Evolutionary conservation across 2,888 invertebrate genomes (phyloP).

Genomic region (Nymphalis c-album): DNA sequence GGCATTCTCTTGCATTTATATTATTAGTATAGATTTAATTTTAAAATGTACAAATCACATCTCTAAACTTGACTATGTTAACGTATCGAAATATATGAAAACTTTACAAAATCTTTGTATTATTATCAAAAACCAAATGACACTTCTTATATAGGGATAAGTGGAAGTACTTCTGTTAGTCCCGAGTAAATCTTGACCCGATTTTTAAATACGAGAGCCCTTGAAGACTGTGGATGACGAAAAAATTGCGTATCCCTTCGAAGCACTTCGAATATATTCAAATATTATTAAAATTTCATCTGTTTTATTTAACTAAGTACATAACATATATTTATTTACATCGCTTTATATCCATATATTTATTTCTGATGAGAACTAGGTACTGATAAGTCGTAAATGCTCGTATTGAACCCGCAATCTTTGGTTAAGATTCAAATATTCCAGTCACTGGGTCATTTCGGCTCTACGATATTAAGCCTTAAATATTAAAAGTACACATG

Average conservation of each 20-base stretch:
- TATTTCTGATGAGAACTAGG: too few relatives aligned
- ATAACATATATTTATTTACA: background rate
- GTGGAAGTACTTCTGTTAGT: conserved; percentile 28
- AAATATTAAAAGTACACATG: too few relatives aligned
- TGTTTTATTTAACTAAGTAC: background rate
- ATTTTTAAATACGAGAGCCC: conserved; percentile 30
- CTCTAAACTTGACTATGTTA: background rate
- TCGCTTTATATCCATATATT: background rate
- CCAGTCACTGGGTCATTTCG: too few relatives aligned
- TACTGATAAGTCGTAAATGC: too few relatives aligned
- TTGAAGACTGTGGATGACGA: conserved; percentile 27
- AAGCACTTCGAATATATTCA: background rate
- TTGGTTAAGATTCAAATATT: too few relatives aligned
- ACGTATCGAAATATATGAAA: background rate
- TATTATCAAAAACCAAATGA: conserved; percentile 33
- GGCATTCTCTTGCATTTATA: too few relatives aligned
- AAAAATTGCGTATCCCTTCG: conserved; percentile 31
- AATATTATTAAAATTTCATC: background rate
- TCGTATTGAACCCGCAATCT: too few relatives aligned
- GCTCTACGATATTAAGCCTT: too few relatives aligned
- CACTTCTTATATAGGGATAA: conserved; percentile 32
- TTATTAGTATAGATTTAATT: background rate
- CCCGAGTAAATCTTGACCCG: conserved; percentile 33
- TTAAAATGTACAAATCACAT: background rate
- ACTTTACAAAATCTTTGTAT: conserved; percentile 20